Base-by-base conservation (phyloP, 1,140 invertebrate genomes). In the Cotesia typhae region DNA sequence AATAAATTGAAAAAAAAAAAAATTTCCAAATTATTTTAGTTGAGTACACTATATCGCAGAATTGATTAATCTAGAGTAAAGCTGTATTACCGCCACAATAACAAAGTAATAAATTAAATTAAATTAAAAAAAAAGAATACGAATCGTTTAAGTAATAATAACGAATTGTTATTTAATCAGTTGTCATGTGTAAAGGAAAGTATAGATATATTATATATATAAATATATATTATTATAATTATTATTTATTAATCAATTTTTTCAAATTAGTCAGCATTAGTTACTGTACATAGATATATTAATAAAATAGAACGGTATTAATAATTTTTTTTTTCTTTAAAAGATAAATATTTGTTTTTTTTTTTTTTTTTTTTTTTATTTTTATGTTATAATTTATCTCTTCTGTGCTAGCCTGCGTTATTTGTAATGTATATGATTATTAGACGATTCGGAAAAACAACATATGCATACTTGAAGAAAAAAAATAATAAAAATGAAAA, bases 131-230 rank as follows among this genome's bases (percentile, higher is more conserved):
- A 55, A 55, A n/a, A 55, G 53, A 17, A n/a, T 14, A 17, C 5
- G 7, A 51, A 7, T 51, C 47, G 12, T 9, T 51, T 7, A 55
- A 55, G 5, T 14, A 14, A 55, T 55, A 55, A 17, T 55, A 47
- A 47, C 17, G 12, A 55, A 55, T 17, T 17, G 17, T 55, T 55
- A 14, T 55, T 55, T 1, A 55, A 55, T n/a, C 3, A 55, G 17
- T 55, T 55, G 53, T 55, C 53, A 55, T 55, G 53, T 55, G 17
- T 55, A 47, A 47, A 55, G 53, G 17, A 55, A 55, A 55, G 53
- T 55, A 55, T 55, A 51, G 7, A n/a, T 51, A 51, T 51, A 51
- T 51, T 55, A 14, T 55, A 55, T 12, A 55, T 47, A 47, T 47
- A 47, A 47, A 47, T 47, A 47, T 47, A 47, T 47, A 47, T 47